phyloP scores from a whole-genome alignment of 2,888 invertebrate species.

The Diaperis boleti region DNA sequence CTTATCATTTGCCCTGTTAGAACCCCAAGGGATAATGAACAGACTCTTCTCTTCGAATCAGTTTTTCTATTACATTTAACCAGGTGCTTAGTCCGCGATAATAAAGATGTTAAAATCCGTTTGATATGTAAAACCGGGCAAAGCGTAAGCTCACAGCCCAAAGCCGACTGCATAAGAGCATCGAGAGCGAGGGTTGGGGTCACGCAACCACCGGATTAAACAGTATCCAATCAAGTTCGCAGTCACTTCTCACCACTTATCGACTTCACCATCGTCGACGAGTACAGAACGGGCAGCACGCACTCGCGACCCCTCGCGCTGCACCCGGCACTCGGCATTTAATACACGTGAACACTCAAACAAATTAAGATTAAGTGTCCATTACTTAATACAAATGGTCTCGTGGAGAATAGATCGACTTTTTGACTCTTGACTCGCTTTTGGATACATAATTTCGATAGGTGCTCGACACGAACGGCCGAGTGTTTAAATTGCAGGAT shows the following conservation, averaged over 20 bases:
- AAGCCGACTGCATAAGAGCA: constrained; percentile 48
- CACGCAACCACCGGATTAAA: constrained; percentile 60
- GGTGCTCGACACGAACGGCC: neutral
- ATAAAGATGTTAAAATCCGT: constrained; percentile 4
- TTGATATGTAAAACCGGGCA: too few species aligned
- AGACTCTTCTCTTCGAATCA: too few species aligned
- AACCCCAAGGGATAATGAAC: too few species aligned
- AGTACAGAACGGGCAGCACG: constrained; percentile 47
- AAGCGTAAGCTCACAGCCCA: neutral
- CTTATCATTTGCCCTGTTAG: too few species aligned
- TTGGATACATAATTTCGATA: constrained; percentile 1
- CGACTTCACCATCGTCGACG: constrained; percentile 50
- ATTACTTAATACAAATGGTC: constrained; percentile 26
- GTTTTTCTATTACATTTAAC: too few species aligned
- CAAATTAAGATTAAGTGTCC: constrained; percentile 44
- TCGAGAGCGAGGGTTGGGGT: constrained; percentile 53
- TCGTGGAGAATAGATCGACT: constrained; percentile 14
- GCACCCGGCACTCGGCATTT: constrained; percentile 50
- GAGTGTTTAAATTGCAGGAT: too few species aligned
- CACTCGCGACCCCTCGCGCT: constrained; percentile 37
- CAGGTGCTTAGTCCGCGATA: too few species aligned
- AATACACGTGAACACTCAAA: constrained; percentile 52
- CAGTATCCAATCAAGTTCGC: constrained; percentile 59
- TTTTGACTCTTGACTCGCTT: constrained; percentile 33
- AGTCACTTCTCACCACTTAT: constrained; percentile 59